Evolutionary conservation across 1,140 invertebrate species (phyloP).

Genomic region (Camponotus pennsylvanicus): DNA sequence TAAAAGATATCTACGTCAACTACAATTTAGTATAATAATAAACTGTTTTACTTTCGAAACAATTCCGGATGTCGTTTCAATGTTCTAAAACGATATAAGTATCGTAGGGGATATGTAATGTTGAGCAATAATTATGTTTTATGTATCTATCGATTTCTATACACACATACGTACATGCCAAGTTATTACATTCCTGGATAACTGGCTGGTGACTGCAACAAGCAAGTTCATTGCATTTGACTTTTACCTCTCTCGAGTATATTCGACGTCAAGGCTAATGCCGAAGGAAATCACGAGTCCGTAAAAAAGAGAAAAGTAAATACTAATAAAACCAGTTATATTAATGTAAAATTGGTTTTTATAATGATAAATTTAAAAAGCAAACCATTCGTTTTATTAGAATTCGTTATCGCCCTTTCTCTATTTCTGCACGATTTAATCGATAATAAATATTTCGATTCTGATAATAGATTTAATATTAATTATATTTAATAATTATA

Average conservation of each 20-base stretch:
- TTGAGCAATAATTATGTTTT: conserved; percentile 77
- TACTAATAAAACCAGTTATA: not conserved
- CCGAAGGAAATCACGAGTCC: conserved; percentile 21
- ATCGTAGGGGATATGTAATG: conserved; percentile 60
- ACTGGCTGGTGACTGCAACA: conserved; percentile 61
- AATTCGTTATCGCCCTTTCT: not conserved
- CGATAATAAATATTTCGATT: not conserved
- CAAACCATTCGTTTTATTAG: not conserved
- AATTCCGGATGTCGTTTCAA: not conserved
- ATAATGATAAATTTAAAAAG: no score
- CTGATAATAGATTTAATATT: not conserved
- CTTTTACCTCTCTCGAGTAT: conserved; percentile 68
- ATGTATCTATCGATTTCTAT: conserved; percentile 72
- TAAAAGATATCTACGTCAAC: not conserved
- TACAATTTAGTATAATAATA: not conserved
- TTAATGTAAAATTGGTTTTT: not conserved
- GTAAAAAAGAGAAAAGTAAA: not conserved
- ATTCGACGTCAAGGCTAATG: conserved; percentile 63
- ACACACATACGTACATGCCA: conserved; percentile 46
- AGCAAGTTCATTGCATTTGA: conserved; percentile 73
- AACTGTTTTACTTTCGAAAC: not conserved
- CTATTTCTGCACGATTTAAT: not conserved
- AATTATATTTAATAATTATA: no score
- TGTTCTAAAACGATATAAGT: not conserved
- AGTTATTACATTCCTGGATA: conserved; percentile 69